Evolutionary conservation across 92 coral and sea anemone genomes (phyloP).

Genomic region (Zoanthus sociatus): DNA sequence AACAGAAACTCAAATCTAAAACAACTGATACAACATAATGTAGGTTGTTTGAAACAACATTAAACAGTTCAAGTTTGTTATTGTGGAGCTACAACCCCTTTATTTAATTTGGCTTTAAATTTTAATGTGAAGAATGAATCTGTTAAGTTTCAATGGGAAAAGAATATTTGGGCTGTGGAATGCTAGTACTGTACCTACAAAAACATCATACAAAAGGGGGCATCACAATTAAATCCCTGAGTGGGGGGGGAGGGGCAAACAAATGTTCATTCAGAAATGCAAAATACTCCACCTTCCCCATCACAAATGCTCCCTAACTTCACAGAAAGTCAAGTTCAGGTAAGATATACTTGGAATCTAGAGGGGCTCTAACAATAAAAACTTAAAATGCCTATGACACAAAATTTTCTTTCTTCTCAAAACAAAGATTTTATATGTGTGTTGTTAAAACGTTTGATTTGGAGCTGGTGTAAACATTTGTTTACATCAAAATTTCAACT

Average conservation of each 20-base stretch:
- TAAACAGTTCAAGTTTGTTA: constrained; percentile 17
- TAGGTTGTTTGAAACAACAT: constrained; percentile 17
- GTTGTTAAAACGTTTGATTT: too few species aligned
- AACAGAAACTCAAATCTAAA: constrained; percentile 3
- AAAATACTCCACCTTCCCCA: constrained; percentile 17
- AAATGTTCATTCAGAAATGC: neutral
- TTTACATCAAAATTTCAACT: too few species aligned
- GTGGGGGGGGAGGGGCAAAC: neutral
- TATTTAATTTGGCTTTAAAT: constrained; percentile 6
- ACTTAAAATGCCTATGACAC: neutral
- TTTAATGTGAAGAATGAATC: constrained; percentile 6
- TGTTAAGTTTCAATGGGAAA: constrained; percentile 19
- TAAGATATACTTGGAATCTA: constrained; percentile 9
- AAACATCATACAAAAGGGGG: constrained; percentile 12
- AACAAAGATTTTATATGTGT: too few species aligned
- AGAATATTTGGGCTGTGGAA: constrained; percentile 12
- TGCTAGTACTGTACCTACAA: constrained; percentile 14
- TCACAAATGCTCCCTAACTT: neutral
- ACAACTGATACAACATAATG: constrained; percentile 2
- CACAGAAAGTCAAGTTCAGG: constrained; percentile 3
- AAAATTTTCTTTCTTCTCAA: too few species aligned
- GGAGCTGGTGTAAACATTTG: too few species aligned
- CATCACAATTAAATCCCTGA: constrained; percentile 6
- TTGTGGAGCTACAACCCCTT: neutral
- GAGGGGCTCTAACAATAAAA: constrained; percentile 24